phyloP scores from a whole-genome alignment of 2,888 invertebrate genomes.

The Eumerus sabulonum region DNA sequence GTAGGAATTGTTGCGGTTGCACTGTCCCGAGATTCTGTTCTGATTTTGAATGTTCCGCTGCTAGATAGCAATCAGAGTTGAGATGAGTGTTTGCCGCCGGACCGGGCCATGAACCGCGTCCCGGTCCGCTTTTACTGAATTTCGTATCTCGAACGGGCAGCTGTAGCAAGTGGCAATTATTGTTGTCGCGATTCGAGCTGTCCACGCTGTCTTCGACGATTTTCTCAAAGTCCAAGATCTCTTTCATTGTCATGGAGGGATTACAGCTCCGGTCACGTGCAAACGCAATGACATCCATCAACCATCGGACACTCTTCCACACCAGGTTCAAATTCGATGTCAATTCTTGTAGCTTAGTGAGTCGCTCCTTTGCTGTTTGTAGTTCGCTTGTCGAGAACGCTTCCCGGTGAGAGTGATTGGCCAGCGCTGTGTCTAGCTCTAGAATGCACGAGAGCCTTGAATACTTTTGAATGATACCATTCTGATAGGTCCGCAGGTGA shows the following conservation, averaged over 20 bases:
- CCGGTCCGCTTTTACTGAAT: slow-evolving; percentile 87
- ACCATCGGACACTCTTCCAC: slow-evolving; percentile 97
- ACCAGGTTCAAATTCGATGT: slow-evolving; percentile 91
- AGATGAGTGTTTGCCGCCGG: slow-evolving; percentile 81
- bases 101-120: slow-evolving; percentile 92
- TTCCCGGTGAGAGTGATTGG: slow-evolving; percentile 95
- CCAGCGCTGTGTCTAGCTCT: slow-evolving; percentile 94
- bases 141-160: slow-evolving; percentile 83
- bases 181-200: slow-evolving; percentile 36
- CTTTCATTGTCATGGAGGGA: slow-evolving; percentile 76
- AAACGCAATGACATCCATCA: slow-evolving; percentile 96
- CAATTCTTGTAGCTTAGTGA: slow-evolving; percentile 89
- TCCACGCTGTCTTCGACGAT: slow-evolving; percentile 69
- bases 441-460: slow-evolving; percentile 95
- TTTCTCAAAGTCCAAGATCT: slow-evolving; percentile 76
- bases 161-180: slow-evolving; percentile 77
- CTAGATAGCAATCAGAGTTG: slow-evolving; percentile 79
- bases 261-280: slow-evolving; percentile 88
- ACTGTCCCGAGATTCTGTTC: slow-evolving; percentile 83
- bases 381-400: slow-evolving; percentile 95
- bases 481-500: slow-evolving; percentile 96
- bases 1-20: slow-evolving; percentile 57
- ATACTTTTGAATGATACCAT: slow-evolving; percentile 93
- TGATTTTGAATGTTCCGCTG: slow-evolving; percentile 89
- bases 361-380: slow-evolving; percentile 90